Percentiles rank a stretch among this genome's conserved stretches.
Evolutionary conservation across 1,140 invertebrate species (phyloP).

Genomic region (Platyscapa corneri): DNA sequence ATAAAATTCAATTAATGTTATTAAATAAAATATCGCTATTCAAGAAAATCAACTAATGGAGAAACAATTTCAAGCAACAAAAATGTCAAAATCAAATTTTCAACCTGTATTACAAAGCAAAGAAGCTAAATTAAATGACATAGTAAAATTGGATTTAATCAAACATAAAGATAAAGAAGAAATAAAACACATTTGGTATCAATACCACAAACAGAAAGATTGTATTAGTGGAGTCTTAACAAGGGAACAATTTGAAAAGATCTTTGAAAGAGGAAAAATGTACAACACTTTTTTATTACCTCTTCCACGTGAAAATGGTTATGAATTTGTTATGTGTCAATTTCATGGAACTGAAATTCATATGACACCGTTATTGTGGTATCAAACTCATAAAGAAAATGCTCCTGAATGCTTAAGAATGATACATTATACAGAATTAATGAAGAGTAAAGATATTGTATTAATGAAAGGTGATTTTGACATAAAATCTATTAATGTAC

Average conservation of each 20-base stretch:
- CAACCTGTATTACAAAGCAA: constrained; percentile 69
- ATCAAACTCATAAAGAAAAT: constrained; percentile 93
- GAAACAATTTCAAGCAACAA: constrained; percentile 59
- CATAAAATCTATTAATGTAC: constrained; percentile 82
- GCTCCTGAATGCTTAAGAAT: constrained; percentile 91
- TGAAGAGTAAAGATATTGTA: constrained; percentile 84
- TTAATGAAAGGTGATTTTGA: constrained; percentile 93
- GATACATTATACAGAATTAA: constrained; percentile 87
- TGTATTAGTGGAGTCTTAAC: constrained; percentile 83
- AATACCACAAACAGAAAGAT: constrained; percentile 87
- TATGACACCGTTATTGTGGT: constrained; percentile 90
- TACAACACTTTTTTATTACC: constrained; percentile 87
- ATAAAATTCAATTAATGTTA: constrained; percentile 33
- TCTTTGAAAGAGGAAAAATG: constrained; percentile 76
- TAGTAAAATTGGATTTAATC: constrained; percentile 88
- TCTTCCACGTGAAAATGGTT: constrained; percentile 86
- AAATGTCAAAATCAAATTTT: constrained; percentile 71
- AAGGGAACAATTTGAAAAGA: constrained; percentile 75
- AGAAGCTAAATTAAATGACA: constrained; percentile 76
- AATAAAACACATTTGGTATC: constrained; percentile 85
- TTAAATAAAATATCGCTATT: constrained; percentile 55
- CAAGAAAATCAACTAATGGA: constrained; percentile 61
- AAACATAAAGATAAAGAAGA: constrained; percentile 83
- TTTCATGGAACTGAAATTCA: constrained; percentile 84
- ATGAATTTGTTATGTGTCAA: constrained; percentile 91